phyloP scores from a whole-genome alignment of 23 tunicate species.

The Trididemnum miniatum region DNA sequence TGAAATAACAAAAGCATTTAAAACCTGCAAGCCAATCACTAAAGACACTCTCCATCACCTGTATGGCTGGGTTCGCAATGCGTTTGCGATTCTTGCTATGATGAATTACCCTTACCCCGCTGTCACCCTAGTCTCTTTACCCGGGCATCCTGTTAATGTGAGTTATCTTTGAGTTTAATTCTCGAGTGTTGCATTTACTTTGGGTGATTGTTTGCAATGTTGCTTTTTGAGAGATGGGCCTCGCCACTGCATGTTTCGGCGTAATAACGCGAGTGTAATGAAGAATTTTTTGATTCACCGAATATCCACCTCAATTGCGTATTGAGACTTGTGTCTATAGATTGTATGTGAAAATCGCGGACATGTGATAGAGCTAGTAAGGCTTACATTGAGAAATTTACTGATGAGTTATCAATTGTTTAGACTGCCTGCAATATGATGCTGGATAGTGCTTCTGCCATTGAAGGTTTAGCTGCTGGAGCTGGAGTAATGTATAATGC shows the following conservation, averaged over 20 bases:
- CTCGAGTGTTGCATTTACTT: not conserved
- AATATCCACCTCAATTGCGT: too few relatives aligned
- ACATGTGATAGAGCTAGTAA: too few relatives aligned
- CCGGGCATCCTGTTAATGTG: conserved; percentile 97
- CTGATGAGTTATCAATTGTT: too few relatives aligned
- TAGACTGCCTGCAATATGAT: conserved; percentile 87
- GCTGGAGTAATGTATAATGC: conserved; percentile 91
- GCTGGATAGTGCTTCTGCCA: conserved; percentile 43
- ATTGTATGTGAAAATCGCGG: too few relatives aligned
- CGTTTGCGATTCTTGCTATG: conserved; percentile 92
- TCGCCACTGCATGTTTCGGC: too few relatives aligned
- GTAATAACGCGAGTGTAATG: too few relatives aligned
- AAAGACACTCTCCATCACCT: conserved; percentile 54
- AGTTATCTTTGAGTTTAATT: not conserved
- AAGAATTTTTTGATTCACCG: too few relatives aligned
- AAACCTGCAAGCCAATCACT: conserved; percentile 73
- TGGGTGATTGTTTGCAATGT: not conserved
- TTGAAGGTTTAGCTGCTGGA: conserved; percentile 71
- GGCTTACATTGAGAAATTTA: too few relatives aligned
- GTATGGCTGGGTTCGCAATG: conserved; percentile 93
- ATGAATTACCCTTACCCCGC: conserved; percentile 98
- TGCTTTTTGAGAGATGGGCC: too few relatives aligned
- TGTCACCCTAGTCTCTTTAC: conserved; percentile 79
- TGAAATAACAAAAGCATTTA: conserved; percentile 57
- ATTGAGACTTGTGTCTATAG: too few relatives aligned